phyloP scores from a whole-genome alignment of 92 coral and sea anemone species.

The Siderastrea siderea region DNA sequence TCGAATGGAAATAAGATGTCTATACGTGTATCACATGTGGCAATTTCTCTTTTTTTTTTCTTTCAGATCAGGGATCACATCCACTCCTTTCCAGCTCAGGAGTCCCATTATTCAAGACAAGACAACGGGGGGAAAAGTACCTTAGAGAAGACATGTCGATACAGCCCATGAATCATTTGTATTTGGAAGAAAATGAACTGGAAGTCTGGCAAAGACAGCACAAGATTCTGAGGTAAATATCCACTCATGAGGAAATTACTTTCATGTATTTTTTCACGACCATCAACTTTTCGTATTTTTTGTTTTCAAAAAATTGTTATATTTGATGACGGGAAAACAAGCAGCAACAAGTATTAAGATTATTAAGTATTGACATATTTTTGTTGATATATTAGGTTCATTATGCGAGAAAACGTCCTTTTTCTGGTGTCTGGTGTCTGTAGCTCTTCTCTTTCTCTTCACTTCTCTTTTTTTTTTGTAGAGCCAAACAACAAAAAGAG shows the following conservation, averaged over 20 bases:
- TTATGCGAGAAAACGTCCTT: no score
- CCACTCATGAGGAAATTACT: background rate
- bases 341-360: background rate
- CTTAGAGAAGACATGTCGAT: conserved; percentile 3
- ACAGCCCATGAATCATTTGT: conserved; percentile 12
- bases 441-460: no score
- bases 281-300: background rate
- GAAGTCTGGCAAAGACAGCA: conserved; percentile 2
- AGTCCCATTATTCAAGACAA: background rate
- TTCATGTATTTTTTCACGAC: background rate
- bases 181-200: conserved; percentile 20
- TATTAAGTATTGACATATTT: no score
- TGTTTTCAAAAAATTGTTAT: background rate
- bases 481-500: no score
- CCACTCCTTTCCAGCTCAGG: conserved; percentile 25
- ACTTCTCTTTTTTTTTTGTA: no score
- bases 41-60: background rate
- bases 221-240: background rate
- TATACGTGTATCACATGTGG: background rate
- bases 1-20: background rate
- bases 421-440: no score
- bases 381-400: no score
- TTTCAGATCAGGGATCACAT: conserved; percentile 34
- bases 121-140: background rate
- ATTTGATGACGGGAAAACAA: background rate